These are phyloP conservation scores for Macrobrachium nipponense DNA, from an alignment of 1,140 invertebrate species.

Conservation along the genomic window DNA sequence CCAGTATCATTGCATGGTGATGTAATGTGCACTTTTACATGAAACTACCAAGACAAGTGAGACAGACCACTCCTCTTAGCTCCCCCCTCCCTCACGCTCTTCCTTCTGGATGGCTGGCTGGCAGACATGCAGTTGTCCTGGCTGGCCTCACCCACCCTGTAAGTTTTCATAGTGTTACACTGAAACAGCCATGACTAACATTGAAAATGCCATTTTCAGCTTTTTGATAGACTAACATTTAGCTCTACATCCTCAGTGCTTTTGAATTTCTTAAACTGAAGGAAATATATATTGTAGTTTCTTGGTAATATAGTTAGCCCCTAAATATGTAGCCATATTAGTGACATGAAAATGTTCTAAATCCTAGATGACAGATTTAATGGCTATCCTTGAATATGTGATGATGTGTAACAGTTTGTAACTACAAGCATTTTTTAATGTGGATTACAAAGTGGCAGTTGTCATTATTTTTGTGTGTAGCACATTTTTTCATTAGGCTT, in stretches of 20 bases:
- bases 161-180: conserved; percentile 38
- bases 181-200: conserved; percentile 38
- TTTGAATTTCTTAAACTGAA: no score
- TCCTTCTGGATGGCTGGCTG: conserved; percentile 38
- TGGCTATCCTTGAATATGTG: no score
- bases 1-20: conserved; percentile 22
- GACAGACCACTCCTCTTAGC: conserved; percentile 19
- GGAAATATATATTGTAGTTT: no score
- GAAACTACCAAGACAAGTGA: conserved; percentile 10
- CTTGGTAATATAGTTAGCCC: no score
- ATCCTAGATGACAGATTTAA: no score
- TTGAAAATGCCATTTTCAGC: not conserved
- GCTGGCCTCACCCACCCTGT: conserved; percentile 35
- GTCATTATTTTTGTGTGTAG: no score
- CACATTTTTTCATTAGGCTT: no score
- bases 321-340: no score
- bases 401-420: no score
- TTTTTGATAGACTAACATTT: not conserved
- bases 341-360: no score
- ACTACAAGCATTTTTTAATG: no score
- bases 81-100: conserved; percentile 21
- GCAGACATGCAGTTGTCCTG: conserved; percentile 16
- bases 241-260: not conserved
- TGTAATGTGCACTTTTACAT: not conserved
- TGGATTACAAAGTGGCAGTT: no score